These are phyloP conservation scores for Volucella inanis DNA, from an alignment of 2,888 invertebrate genomes.

Conservation along the genomic window DNA sequence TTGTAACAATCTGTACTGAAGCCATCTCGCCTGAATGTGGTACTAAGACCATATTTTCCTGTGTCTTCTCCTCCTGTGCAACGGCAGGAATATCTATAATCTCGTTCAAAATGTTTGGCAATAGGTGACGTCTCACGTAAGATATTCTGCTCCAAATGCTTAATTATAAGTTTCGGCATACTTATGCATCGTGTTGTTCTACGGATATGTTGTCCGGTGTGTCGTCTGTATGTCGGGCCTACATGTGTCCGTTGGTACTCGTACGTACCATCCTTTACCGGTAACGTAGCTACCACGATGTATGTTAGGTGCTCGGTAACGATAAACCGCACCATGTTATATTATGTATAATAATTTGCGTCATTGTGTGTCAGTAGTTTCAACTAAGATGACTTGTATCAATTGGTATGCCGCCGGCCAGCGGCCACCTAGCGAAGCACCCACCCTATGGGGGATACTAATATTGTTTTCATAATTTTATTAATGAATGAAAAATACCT, in stretches of 20 bases:
- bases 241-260: conserved; percentile 21
- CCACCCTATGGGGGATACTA: conserved; percentile 37
- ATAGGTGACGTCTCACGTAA: conserved; percentile 74
- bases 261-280: too few species aligned
- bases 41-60: too few species aligned
- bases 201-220: not conserved
- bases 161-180: conserved; percentile 69
- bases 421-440: conserved; percentile 8
- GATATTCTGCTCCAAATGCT: conserved; percentile 72
- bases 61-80: too few species aligned
- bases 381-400: conserved; percentile 59
- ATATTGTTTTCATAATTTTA: conserved; percentile 74
- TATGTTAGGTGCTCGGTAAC: conserved; percentile 13
- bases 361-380: conserved; percentile 67
- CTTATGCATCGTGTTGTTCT: not conserved
- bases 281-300: too few species aligned
- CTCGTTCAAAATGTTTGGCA: conserved; percentile 71
- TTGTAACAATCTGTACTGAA: conserved; percentile 73
- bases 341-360: conserved; percentile 62
- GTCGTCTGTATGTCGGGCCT: conserved; percentile 3
- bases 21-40: conserved; percentile 37
- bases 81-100: conserved; percentile 52
- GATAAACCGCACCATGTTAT: conserved; percentile 26
- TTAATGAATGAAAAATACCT: conserved; percentile 69
- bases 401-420: conserved; percentile 44